Conservation (phyloP, 1,140 invertebrate species). For the Dolichoris vasculosae region DNA sequence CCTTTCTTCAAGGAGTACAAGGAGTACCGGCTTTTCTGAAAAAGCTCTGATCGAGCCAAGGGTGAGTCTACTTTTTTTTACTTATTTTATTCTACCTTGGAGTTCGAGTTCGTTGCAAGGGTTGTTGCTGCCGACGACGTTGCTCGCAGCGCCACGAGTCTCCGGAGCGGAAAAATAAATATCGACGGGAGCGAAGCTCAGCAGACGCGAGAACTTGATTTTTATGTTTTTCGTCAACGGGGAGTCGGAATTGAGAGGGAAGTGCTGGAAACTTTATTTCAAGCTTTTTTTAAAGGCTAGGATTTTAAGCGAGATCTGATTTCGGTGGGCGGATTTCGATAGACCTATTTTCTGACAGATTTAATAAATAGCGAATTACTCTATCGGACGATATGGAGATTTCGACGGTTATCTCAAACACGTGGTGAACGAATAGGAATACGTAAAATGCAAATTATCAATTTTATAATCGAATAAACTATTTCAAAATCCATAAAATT, state of each 20-base stretch:
- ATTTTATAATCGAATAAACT: too few species aligned
- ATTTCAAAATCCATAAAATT: too few species aligned
- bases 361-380: background rate
- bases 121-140: background rate
- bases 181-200: background rate
- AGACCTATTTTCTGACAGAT: background rate
- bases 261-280: background rate
- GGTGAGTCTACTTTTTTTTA: conserved; percentile 46
- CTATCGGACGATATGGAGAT: background rate
- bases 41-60: conserved; percentile 18
- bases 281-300: background rate
- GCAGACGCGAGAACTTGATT: background rate
- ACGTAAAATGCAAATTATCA: too few species aligned
- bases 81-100: background rate
- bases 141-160: background rate
- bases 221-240: background rate
- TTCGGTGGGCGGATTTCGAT: background rate
- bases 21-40: background rate
- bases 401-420: background rate
- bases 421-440: too few species aligned
- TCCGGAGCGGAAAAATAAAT: conserved; percentile 1
- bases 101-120: background rate
- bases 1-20: background rate
- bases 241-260: background rate
- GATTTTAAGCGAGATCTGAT: background rate